Base-by-base conservation (phyloP, 1,140 invertebrate species). In the Pemphigus obesinymphae region DNA sequence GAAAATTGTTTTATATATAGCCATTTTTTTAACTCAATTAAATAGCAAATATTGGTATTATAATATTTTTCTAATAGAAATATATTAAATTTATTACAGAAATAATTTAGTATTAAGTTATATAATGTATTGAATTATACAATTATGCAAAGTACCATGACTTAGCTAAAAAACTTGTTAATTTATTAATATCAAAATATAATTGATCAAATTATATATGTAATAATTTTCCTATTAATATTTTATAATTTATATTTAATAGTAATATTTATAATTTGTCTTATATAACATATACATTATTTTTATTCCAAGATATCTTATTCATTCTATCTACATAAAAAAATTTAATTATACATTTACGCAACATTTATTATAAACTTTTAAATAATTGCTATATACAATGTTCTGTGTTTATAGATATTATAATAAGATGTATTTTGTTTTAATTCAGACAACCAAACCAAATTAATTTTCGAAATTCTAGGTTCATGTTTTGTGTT, bases 391-490 rank as follows among this genome's bases (percentile, higher is more conserved):
- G n/a, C n/a, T n/a, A n/a, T n/a, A n/a, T n/a, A n/a, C n/a, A n/a
- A n/a, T n/a, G n/a, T n/a, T n/a, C n/a, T 45, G 1, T 45, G 13
- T 45, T 11, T 11, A 5, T 45, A 45, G 8, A 40, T 40, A 40
- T 40, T 40, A 40, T 8, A n/a, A n/a, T n/a, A 40, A 40, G 48
- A 50, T 20, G 11, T 3, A 63, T 17, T 63, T 13, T 31, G 26
- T 70, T 72, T 72, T 31, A 29, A 48, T 72, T 72, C 68, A 45
- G 34, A 72, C 70, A 48, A 72, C 40, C 68, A 45, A 70, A 72
- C 68, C 66, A 70, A 70, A 43, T 68, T 68, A 70, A 26, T 72
- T 45, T 72, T 45, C 40, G 20, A 23, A 13, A 26, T 43, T 26
- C 23, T 43, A 40, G 15, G 6, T 23, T 23, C 20, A 48, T 70